Conservation (phyloP, 2,888 invertebrate species). For the Ophion obscuratus region DNA sequence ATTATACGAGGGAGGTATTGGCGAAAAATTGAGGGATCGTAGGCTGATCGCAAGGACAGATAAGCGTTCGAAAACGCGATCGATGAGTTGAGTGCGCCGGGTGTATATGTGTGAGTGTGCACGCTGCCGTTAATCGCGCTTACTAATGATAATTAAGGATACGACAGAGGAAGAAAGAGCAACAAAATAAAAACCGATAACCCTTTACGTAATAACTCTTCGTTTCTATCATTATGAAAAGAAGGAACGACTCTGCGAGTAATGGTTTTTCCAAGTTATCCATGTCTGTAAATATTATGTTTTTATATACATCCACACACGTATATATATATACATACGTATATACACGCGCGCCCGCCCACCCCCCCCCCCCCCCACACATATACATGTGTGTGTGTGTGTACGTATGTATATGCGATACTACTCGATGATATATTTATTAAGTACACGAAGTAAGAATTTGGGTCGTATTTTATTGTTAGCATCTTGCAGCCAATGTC, state of each 20-base stretch:
- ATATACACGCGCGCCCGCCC: constrained; percentile 40
- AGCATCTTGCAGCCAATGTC: constrained; percentile 80
- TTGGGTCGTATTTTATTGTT: constrained; percentile 81
- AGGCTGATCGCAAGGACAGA: constrained; percentile 29
- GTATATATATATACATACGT: constrained; percentile 73
- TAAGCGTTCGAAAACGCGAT: constrained; percentile 61
- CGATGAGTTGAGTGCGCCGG: constrained; percentile 71
- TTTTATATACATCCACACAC: constrained; percentile 79
- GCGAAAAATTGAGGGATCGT: constrained; percentile 33
- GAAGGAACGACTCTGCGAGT: constrained; percentile 62
- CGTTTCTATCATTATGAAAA: constrained; percentile 78
- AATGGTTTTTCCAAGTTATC: constrained; percentile 74
- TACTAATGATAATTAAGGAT: constrained; percentile 78
- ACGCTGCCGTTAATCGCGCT: constrained; percentile 79
- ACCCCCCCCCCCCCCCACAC: constrained; percentile 70
- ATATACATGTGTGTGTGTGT: constrained; percentile 74
- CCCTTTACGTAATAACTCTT: constrained; percentile 77
- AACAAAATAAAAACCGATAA: constrained; percentile 68
- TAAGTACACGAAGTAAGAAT: constrained; percentile 80
- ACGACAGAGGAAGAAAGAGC: constrained; percentile 42
- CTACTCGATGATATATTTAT: constrained; percentile 80
- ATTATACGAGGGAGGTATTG: constrained; percentile 4
- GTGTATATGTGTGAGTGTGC: constrained; percentile 70
- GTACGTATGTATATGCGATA: constrained; percentile 72
- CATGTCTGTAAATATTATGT: constrained; percentile 81